Percentiles rank a stretch among this genome's conserved stretches.
These are phyloP conservation scores for Calephelis perditalis DNA, from an alignment of 2,888 invertebrate species.

Conservation along the genomic window DNA sequence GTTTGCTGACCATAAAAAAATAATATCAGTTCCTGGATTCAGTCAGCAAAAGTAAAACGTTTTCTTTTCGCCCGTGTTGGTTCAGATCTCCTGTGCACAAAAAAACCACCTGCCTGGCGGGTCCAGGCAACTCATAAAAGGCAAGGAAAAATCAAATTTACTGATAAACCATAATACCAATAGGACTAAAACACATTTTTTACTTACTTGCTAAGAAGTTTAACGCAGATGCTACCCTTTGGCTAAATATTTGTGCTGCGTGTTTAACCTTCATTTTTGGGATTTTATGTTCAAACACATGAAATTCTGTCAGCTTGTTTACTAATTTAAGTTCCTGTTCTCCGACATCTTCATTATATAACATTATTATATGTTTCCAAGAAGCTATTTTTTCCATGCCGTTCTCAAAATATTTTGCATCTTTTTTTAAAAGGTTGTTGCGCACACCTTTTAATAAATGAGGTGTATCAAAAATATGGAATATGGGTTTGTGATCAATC, in stretches of 20 bases:
- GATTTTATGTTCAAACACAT: conserved; percentile 19
- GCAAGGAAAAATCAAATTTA: too few species aligned
- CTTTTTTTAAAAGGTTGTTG: conserved; percentile 25
- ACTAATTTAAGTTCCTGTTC: conserved; percentile 24
- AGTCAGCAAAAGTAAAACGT: too few species aligned
- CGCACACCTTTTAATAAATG: conserved; percentile 28
- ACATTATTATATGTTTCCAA: conserved; percentile 21
- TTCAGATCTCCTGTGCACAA: too few species aligned
- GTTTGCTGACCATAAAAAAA: too few species aligned
- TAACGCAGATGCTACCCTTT: not conserved
- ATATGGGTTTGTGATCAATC: conserved; percentile 18
- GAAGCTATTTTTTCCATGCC: conserved; percentile 16
- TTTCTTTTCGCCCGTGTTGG: too few species aligned
- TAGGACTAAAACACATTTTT: too few species aligned
- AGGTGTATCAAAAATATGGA: conserved; percentile 25
- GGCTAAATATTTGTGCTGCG: conserved; percentile 24
- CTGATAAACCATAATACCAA: too few species aligned
- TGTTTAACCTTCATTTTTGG: not conserved
- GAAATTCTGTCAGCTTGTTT: conserved; percentile 24
- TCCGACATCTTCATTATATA: conserved; percentile 19
- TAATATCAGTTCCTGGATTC: too few species aligned
- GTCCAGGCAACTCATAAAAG: too few species aligned
- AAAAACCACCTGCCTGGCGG: too few species aligned
- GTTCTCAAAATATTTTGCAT: conserved; percentile 17
- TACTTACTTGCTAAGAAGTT: too few species aligned